Percentiles rank a stretch among this genome's conserved stretches.
Conservation (phyloP, 2,113 vertebrate genomes). For the Callorhinus ursinus region DNA sequence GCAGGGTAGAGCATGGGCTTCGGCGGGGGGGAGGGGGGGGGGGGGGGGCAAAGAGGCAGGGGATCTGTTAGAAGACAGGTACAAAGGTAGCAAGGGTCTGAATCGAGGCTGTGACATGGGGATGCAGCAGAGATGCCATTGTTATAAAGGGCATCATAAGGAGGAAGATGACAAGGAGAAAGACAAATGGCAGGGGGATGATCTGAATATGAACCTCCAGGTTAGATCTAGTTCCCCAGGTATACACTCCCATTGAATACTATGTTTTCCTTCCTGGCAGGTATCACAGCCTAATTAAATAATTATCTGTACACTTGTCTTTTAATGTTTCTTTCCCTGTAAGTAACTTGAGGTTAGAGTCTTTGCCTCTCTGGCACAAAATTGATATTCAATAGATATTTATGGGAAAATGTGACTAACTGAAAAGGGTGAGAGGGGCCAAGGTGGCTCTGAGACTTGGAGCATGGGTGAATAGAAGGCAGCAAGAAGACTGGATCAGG, state of each 20-base stretch:
- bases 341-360: neutral
- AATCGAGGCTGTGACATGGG: neutral
- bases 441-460: slow-evolving; percentile 6
- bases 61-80: neutral
- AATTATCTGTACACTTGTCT: slow-evolving; percentile 5
- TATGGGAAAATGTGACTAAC: neutral
- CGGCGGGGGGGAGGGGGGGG: neutral
- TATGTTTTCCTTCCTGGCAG: slow-evolving; percentile 19
- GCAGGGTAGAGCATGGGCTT: neutral
- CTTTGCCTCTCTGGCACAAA: slow-evolving; percentile 33
- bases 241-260: neutral
- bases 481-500: neutral
- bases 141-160: neutral
- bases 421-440: neutral
- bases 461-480: neutral
- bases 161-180: neutral
- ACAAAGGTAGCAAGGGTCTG: neutral
- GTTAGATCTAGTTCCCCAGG: neutral
- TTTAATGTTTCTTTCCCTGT: slow-evolving; percentile 26
- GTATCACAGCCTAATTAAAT: slow-evolving; percentile 38
- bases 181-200: neutral
- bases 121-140: neutral
- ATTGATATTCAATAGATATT: slow-evolving; percentile 41
- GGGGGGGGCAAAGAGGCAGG: neutral
- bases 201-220: neutral